Conservation (phyloP, 2,888 invertebrate species). For the Eilema griseolum region DNA sequence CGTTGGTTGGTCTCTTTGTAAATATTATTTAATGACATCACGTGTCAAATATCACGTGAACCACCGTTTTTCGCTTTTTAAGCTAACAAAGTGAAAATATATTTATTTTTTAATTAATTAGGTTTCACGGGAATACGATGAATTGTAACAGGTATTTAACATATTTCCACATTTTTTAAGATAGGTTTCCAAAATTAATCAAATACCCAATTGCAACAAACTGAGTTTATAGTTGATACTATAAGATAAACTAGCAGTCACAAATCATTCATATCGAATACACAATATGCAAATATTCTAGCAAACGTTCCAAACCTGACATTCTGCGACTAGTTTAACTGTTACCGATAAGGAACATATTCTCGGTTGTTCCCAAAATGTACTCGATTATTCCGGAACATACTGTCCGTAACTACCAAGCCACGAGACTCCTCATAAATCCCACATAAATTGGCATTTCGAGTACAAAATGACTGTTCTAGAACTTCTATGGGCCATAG, state of each 20-base stretch:
- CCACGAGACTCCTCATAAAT: neutral
- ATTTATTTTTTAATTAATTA: too few species aligned
- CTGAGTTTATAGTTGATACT: too few species aligned
- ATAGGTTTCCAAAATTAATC: too few species aligned
- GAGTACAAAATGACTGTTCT: conserved; percentile 2
- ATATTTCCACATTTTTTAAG: too few species aligned
- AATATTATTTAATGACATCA: too few species aligned
- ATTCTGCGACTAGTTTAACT: neutral
- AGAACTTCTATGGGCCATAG: neutral
- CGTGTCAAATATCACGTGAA: too few species aligned
- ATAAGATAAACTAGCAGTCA: neutral
- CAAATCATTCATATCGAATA: neutral
- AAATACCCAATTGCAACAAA: neutral
- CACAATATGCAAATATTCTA: neutral
- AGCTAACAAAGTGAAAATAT: too few species aligned
- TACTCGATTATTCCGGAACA: neutral
- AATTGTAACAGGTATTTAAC: too few species aligned
- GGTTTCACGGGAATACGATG: too few species aligned
- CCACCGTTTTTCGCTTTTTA: too few species aligned
- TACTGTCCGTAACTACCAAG: neutral
- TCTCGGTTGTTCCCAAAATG: conserved; percentile 2
- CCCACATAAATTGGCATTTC: neutral
- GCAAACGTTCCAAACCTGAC: neutral
- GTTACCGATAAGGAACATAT: neutral
- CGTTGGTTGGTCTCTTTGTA: too few species aligned